Evolutionary conservation across 2,888 invertebrate species (phyloP).

Genomic region (Sarcophaga carnaria): DNA sequence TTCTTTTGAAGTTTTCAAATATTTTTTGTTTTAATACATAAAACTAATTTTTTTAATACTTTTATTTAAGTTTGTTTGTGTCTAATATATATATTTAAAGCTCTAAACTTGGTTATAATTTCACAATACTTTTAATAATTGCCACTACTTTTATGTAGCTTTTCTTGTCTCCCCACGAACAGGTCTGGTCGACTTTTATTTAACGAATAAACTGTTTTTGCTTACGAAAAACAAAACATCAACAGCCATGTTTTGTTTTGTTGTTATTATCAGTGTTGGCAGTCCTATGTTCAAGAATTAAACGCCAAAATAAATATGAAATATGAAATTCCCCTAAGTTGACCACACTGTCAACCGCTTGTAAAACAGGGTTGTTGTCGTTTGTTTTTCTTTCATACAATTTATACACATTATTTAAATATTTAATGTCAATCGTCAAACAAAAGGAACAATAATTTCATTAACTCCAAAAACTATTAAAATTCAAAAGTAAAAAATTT

Average conservation of each 20-base stretch:
- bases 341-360: too few species aligned
- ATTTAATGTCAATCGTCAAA: too few species aligned
- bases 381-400: too few species aligned
- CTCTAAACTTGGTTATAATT: not conserved
- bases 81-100: not conserved
- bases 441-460: too few species aligned
- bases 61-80: constrained; percentile 5
- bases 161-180: constrained; percentile 36
- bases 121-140: constrained; percentile 46
- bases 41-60: not conserved
- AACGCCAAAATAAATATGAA: not conserved
- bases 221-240: constrained; percentile 32
- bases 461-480: too few species aligned
- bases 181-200: constrained; percentile 50
- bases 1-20: not conserved
- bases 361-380: too few species aligned
- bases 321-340: too few species aligned
- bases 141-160: not conserved
- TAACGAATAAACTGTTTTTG: constrained; percentile 46
- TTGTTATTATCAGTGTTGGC: not conserved
- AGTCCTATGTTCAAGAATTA: not conserved
- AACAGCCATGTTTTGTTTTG: constrained; percentile 20
- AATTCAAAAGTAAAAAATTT: too few species aligned
- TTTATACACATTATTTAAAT: too few species aligned
- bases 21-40: constrained; percentile 9